phyloP scores from a whole-genome alignment of 2,113 vertebrate species.

The Cochlearius cochlearius region DNA sequence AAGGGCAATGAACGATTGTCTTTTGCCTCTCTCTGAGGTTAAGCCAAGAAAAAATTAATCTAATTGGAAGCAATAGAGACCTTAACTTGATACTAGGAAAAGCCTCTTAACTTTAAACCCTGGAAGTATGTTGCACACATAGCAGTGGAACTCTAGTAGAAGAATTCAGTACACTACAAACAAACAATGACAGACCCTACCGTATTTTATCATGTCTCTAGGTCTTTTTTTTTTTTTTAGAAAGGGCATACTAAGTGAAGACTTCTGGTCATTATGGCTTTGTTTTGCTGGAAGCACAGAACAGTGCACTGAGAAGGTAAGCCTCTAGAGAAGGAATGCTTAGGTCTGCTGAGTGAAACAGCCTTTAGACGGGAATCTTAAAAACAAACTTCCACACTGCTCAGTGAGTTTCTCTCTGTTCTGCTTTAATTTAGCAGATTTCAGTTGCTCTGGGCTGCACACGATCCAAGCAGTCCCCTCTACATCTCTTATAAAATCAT shows the following conservation, averaged over 20 bases:
- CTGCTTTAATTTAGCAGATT: neutral
- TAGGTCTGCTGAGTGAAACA: neutral
- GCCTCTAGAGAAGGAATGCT: neutral
- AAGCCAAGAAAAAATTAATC: slow-evolving; percentile 12
- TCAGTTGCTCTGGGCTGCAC: neutral
- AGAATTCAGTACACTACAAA: neutral
- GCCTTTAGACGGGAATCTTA: neutral
- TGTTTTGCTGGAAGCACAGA: neutral
- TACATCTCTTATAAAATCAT: neutral
- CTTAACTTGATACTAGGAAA: neutral
- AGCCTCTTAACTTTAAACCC: neutral
- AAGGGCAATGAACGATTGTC: neutral
- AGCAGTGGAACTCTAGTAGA: neutral
- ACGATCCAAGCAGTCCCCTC: neutral
- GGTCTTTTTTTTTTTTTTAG: neutral
- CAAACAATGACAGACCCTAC: neutral
- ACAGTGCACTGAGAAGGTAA: neutral
- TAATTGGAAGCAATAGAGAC: neutral
- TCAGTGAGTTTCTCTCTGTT: neutral
- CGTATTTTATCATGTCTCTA: accelerated
- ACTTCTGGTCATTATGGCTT: neutral
- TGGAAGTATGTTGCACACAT: neutral
- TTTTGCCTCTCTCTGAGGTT: neutral
- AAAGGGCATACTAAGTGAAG: neutral
- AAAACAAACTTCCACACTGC: neutral